Evolutionary conservation across 1,140 invertebrate species (phyloP).

Genomic region (Brachionus plicatilis): DNA sequence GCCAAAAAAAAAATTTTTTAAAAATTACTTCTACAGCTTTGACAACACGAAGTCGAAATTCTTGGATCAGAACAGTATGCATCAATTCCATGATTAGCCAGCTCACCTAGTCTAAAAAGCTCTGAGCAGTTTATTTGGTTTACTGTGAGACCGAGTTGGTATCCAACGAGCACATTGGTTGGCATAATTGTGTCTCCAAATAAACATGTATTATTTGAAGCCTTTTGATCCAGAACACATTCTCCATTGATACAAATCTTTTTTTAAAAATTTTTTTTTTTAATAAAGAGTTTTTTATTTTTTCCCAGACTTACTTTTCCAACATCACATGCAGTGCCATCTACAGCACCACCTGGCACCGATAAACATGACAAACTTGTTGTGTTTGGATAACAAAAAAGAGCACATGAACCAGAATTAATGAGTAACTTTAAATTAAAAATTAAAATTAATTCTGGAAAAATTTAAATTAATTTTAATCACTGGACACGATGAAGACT

Average conservation of each 20-base stretch:
- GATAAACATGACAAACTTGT: not conserved
- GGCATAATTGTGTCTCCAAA: not conserved
- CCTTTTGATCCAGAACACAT: not conserved
- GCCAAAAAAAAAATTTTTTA: not conserved
- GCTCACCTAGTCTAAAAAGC: not conserved
- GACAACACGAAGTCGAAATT: not conserved
- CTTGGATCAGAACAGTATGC: not conserved
- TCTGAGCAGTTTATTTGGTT: not conserved
- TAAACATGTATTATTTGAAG: not conserved
- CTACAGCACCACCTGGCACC: not conserved
- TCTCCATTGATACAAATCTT: not conserved
- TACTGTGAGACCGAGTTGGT: not conserved
- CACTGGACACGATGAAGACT: not conserved
- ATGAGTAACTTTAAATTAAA: not conserved
- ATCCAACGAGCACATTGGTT: not conserved
- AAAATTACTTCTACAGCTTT: constrained; percentile 20
- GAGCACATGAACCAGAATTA: not conserved
- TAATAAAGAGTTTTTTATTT: not conserved
- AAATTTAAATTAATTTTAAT: not conserved
- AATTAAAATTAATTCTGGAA: not conserved
- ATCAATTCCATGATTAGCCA: not conserved
- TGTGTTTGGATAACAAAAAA: not conserved
- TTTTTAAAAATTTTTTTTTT: not conserved
- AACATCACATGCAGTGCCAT: not conserved
- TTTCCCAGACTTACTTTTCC: not conserved